phyloP scores from a whole-genome alignment of 37 sponge, comb jelly and placozoan species.

The Spongia lamella region DNA sequence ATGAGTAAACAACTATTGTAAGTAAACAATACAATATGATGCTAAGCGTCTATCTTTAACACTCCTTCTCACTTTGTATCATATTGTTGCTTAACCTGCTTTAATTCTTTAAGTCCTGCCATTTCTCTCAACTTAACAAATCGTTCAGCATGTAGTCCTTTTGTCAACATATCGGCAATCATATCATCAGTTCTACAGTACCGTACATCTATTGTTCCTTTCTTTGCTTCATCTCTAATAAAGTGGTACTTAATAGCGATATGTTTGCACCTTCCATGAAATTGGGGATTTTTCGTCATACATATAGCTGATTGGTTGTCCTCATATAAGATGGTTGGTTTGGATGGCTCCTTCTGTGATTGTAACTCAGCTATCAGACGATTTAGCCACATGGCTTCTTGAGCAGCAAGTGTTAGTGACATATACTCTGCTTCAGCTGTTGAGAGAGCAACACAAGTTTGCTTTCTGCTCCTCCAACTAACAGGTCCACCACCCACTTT shows the following conservation, averaged over 20 bases:
- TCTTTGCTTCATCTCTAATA: constrained; percentile 15
- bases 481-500: constrained; percentile 17
- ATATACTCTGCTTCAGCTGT: constrained; percentile 38
- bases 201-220: constrained; percentile 7
- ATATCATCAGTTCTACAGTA: constrained; percentile 35
- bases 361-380: constrained; percentile 15
- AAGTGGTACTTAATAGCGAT: constrained; percentile 31
- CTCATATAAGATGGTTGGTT: constrained; percentile 20
- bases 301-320: constrained; percentile 46
- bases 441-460: constrained; percentile 36
- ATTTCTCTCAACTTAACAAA: no score
- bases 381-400: constrained; percentile 28
- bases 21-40: no score
- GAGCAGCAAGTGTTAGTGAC: constrained; percentile 12
- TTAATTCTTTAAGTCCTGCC: no score
- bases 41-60: no score
- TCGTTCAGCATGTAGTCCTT: constrained; percentile 1
- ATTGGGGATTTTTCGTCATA: constrained; percentile 39
- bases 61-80: no score
- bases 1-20: no score
- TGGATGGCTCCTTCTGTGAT: background rate
- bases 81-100: no score
- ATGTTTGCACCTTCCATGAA: constrained; percentile 30
- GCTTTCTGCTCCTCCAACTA: constrained; percentile 43
- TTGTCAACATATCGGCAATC: constrained; percentile 33